Percentiles rank a stretch among this genome's conserved stretches.
Evolutionary conservation across 2,113 vertebrate genomes (phyloP).

Genomic region (Microcebus jonahi): DNA sequence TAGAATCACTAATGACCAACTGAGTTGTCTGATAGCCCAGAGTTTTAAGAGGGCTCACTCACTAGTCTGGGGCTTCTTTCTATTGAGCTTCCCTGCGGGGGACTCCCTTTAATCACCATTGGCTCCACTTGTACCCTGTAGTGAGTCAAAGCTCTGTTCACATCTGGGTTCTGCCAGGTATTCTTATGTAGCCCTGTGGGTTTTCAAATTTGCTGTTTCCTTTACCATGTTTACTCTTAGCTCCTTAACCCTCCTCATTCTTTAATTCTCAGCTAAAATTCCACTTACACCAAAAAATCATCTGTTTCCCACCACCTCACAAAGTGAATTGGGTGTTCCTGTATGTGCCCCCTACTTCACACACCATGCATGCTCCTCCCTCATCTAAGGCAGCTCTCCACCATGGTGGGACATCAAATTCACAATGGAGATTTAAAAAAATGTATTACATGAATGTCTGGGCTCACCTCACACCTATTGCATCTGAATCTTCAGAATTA

Average conservation of each 20-base stretch:
- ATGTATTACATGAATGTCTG: neutral
- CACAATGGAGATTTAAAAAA: neutral
- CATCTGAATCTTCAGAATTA: neutral
- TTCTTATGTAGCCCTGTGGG: neutral
- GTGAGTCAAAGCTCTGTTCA: neutral
- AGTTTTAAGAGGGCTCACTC: neutral
- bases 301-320: neutral
- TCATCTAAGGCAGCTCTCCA: neutral
- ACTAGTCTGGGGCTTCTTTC: neutral
- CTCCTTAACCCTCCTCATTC: neutral
- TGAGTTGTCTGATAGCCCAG: neutral
- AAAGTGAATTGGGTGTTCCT: neutral
- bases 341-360: neutral
- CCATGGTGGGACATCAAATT: neutral
- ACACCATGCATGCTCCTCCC: accelerated
- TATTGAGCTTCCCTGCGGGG: neutral
- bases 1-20: neutral
- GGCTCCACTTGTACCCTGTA: neutral
- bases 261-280: neutral
- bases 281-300: neutral
- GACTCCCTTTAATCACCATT: neutral
- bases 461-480: neutral
- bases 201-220: neutral
- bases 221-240: neutral
- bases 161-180: neutral